Base-by-base conservation (phyloP, 2,888 invertebrate genomes). In the Pocota personata region DNA sequence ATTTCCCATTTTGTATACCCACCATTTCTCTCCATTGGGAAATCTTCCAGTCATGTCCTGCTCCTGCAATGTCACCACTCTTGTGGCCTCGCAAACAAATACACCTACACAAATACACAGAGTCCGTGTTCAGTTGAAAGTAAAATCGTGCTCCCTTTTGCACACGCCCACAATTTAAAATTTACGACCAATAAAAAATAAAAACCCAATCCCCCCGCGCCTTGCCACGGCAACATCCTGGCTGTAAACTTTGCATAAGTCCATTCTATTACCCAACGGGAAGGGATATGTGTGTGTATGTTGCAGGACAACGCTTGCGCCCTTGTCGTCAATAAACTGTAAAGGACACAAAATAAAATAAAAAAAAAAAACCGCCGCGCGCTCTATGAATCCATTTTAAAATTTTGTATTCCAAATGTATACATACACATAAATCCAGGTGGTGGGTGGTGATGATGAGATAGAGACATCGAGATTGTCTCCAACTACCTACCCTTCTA, bases 131-230 rank as follows among this genome's bases (percentile, higher is more conserved):
- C 19, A 27, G 35, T 27, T 43, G 24, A 57, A 19, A 64, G 30
- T 48, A 52, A 69, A 71, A 80, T 58, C 43, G 24, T 80, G 66
- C n/a, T 71, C 55, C 66, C 32, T 76, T 76, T 76, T 82, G 77
- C 89, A 89, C 90, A 90, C 90, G 90, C 90, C 90, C 90, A 89
- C 90, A 90, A 88, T 90, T 90, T 90, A 89, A 90, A 89, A 89
- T 89, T 89, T 90, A 89, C 90, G 89, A 90, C 90, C 90, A 90
- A 90, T 90, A 90, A 90, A 90, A 90, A 90, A 89, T 88, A 89
- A 89, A 90, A 89, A 88, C 67, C 46, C 52, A 52, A 14, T 48
- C 16, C 79, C 67, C 73, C 57, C 48, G 77, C 62, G 24, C 64
- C 43, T 35, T 67, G 66, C 79, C 57, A 72, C 43, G 57, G 30